Evolutionary conservation across 2,888 invertebrate species (phyloP).

Genomic region (Smittia sp.): DNA sequence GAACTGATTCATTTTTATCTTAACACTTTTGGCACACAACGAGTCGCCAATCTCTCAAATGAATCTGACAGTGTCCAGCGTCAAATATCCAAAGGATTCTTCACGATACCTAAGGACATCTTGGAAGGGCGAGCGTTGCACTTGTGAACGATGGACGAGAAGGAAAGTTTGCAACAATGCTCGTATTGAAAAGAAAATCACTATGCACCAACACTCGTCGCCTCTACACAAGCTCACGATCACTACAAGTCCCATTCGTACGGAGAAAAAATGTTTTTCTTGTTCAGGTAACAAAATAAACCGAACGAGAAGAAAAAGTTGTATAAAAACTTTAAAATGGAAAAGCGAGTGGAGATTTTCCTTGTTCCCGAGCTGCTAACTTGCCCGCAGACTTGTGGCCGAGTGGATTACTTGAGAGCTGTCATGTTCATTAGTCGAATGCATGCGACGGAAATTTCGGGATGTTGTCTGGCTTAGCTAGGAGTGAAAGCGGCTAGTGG

Average conservation of each 20-base stretch:
- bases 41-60: too few species aligned
- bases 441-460: neutral
- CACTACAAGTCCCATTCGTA: neutral
- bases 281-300: neutral
- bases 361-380: neutral
- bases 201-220: constrained; percentile 31
- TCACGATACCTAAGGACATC: neutral
- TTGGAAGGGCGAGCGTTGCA: neutral
- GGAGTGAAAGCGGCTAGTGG: too few species aligned
- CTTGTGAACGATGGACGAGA: constrained; percentile 16
- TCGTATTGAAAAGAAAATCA: constrained; percentile 39
- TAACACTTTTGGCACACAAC: too few species aligned
- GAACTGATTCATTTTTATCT: neutral
- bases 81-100: neutral
- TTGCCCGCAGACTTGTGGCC: neutral
- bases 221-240: constrained; percentile 8
- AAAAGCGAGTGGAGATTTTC: constrained; percentile 8
- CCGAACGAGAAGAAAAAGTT: neutral
- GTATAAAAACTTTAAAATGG: constrained; percentile 1
- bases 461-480: neutral
- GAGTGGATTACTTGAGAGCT: neutral
- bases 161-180: constrained; percentile 38
- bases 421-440: neutral
- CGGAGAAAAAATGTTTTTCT: neutral
- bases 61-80: neutral